These are phyloP conservation scores for Cryptoleucopteryx plumbea DNA, from an alignment of 2,113 vertebrate species.

Conservation along the genomic window DNA sequence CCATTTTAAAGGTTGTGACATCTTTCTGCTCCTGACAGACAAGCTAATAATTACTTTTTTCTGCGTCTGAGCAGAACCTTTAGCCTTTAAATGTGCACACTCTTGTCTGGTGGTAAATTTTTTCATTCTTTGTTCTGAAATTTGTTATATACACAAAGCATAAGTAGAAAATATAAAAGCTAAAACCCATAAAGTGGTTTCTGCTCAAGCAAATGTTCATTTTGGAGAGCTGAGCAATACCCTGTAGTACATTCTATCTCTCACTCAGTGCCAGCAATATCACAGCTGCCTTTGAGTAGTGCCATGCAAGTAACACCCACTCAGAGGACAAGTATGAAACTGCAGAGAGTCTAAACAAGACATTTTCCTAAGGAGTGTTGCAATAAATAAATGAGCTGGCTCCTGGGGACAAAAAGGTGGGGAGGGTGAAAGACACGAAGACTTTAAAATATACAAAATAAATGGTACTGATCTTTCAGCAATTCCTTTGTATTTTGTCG, in stretches of 20 bases:
- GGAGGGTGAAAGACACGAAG: neutral
- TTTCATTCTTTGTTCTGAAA: neutral
- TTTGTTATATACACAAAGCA: neutral
- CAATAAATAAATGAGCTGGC: neutral
- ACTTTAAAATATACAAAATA: neutral
- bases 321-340: neutral
- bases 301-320: neutral
- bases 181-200: neutral
- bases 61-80: neutral
- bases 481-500: neutral
- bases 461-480: neutral
- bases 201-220: neutral
- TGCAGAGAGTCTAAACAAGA: conserved; percentile 2
- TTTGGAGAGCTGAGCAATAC: neutral
- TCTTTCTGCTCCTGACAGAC: neutral
- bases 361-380: neutral
- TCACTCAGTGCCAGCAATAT: neutral
- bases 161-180: neutral
- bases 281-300: neutral
- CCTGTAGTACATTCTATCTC: neutral
- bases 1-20: neutral
- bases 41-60: neutral
- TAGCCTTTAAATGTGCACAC: neutral
- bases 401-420: neutral
- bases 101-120: neutral